A percentile compares a stretch with the other conserved stretches of the same genome.
phyloP scores from a whole-genome alignment of 2,888 invertebrate genomes.

The Drosophila recens region DNA sequence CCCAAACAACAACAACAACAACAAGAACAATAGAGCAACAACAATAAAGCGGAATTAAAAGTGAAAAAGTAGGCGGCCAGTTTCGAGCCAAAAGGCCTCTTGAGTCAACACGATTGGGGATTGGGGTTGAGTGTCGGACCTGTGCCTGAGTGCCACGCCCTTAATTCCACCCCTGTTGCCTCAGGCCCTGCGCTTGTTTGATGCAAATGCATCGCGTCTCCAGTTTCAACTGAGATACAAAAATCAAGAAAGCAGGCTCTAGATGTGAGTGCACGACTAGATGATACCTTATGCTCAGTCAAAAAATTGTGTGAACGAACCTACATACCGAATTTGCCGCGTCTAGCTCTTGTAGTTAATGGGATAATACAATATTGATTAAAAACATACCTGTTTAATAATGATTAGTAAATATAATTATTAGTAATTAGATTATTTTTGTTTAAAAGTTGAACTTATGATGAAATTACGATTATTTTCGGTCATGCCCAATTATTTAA shows the following conservation, averaged over 20 bases:
- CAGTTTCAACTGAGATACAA: conserved; percentile 31
- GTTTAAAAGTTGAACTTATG: too few species aligned
- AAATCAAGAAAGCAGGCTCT: neutral
- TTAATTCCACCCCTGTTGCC: neutral
- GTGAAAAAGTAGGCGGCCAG: conserved; percentile 64
- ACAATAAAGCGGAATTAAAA: conserved; percentile 57
- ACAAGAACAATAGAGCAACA: conserved; percentile 4
- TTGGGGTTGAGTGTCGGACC: conserved; percentile 41
- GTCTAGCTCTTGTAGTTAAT: too few species aligned
- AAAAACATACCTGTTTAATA: too few species aligned
- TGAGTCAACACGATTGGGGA: conserved; percentile 40
- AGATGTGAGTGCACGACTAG: neutral
- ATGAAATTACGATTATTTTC: too few species aligned
- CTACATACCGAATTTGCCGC: too few species aligned
- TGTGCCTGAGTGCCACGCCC: conserved; percentile 4
- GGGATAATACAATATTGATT: too few species aligned
- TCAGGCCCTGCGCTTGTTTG: conserved; percentile 9
- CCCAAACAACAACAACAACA: conserved; percentile 6
- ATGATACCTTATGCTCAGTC: neutral
- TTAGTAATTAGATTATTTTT: too few species aligned
- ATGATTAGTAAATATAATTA: too few species aligned
- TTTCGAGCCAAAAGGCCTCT: conserved; percentile 42
- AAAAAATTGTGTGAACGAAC: too few species aligned
- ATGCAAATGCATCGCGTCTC: conserved; percentile 28
- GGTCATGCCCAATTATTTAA: too few species aligned